Evolutionary conservation across 2,797 vertebrate genomes (phyloP), one percentile per base, ranked within the genome.

Genomic region (Mycteria americana): DNA sequence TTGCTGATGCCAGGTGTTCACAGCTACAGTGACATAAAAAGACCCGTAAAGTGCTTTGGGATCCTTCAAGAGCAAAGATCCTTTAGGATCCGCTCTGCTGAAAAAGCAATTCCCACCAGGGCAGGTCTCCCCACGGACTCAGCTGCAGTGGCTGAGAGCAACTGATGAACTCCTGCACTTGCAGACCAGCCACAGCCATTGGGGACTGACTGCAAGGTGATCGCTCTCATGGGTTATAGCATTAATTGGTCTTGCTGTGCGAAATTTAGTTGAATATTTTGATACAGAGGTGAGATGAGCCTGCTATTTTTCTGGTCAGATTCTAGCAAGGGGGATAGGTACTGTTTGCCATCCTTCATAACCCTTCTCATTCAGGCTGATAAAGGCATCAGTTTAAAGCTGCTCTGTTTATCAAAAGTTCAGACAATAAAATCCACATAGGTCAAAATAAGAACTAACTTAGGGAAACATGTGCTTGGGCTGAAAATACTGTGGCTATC

Each of bases 101-200:
- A 30, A 41, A 57, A 15, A 50, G 35, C 13, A n/a, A 1, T 25
- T 6, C 3, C 9, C 4, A 9, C 3, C 12, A 30, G 41, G 11
- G 1, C 62, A 43, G 15, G 25, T 10, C 5, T 75, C 11, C 25
- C 24, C 7, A 5, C 0, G 0, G 22, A 19, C 15, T 41, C 30
- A 35, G 60, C 51, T 46, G 24, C 18, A 39, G 33, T 4, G 35
- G 4, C 33, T 46, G 37, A 53, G 46, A 57, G 12, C 27, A 73
- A 9, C n/a, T 9, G 11, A 6, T 39, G 37, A 5, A 16, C 2
- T 41, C 19, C 46, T 65, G 14, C 9, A 7, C 18, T 15, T 19
- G 23, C 18, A 48, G 59, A 33, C 13, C 63, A 45, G 17, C 24
- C 41, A 25, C 37, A 62, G n/a, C 23, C 17, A 4, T 13, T 0